These are phyloP conservation scores for Achroia grisella DNA, from an alignment of 1,140 invertebrate species.

Conservation along the genomic window DNA sequence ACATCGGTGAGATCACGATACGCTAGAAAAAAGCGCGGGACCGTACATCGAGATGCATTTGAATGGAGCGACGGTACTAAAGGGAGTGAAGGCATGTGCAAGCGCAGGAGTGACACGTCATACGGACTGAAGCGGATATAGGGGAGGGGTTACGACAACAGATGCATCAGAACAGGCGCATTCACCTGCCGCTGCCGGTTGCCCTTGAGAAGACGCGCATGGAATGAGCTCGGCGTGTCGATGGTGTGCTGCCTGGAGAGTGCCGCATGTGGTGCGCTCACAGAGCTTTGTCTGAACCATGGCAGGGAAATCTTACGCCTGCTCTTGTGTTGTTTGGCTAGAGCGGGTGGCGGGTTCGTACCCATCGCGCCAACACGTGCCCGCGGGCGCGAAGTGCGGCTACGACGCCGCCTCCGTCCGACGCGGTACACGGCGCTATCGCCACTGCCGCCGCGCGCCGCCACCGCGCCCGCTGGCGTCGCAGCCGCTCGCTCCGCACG, in stretches of 20 bases:
- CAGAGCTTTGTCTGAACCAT: slow-evolving; percentile 88
- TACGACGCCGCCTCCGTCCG: slow-evolving; percentile 43
- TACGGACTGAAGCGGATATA: slow-evolving; percentile 7
- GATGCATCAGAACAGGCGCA: slow-evolving; percentile 16
- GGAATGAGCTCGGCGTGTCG: slow-evolving; percentile 89
- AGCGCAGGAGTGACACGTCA: not conserved
- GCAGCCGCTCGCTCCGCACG: slow-evolving; percentile 28
- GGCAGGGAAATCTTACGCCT: slow-evolving; percentile 90
- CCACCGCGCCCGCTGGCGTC: slow-evolving; percentile 23
- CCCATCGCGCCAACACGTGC: slow-evolving; percentile 53
- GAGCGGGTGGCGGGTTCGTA: slow-evolving; percentile 72
- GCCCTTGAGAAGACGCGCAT: slow-evolving; percentile 76
- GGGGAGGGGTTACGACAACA: slow-evolving; percentile 5
- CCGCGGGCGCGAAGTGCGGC: slow-evolving; percentile 26
- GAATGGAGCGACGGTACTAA: too few species aligned
- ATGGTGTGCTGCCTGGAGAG: slow-evolving; percentile 91
- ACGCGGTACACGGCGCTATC: slow-evolving; percentile 44
- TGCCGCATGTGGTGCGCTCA: slow-evolving; percentile 79
- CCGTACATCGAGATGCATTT: too few species aligned
- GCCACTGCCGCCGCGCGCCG: slow-evolving; percentile 43
- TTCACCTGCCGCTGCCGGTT: slow-evolving; percentile 60
- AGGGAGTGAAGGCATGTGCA: not conserved
- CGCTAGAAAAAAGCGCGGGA: not conserved
- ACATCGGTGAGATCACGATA: too few species aligned
- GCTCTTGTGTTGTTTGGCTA: slow-evolving; percentile 77